Base-by-base conservation (phyloP, 1,140 invertebrate species). In the Chironomus striatipennis region DNA sequence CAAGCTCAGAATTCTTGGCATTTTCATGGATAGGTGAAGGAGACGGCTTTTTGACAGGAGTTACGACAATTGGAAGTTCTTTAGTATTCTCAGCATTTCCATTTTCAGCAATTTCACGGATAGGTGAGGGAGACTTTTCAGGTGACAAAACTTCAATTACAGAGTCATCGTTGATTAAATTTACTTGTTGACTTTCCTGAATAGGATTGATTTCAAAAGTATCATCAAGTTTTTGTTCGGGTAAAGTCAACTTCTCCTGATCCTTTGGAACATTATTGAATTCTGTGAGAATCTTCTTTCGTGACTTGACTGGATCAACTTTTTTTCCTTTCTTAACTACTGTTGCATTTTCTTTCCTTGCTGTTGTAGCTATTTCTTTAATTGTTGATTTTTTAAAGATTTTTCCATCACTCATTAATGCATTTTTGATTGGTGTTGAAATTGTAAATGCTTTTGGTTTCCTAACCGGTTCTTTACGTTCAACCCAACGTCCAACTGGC, bases 361-460 rank as follows among this genome's bases (percentile, higher is more conserved):
- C 65, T 18, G 65, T 70, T 20, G 17, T 70, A 0, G 17, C 47
- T 12, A 57, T 57, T 5, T 21, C 8, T 21, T 70, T 70, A 1
- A 70, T 70, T 18, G 20, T 21, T 5, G 65, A 70, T 12, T 70
- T 70, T 12, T 70, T 70, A 9, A 70, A 20, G 20, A 70, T 21
- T 21, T 70, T 70, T 1, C 18, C 65, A 70, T 57, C 47, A n/a
- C 9, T 70, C 20, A 70, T 21, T 6, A 70, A 12, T 1, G 65
- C 65, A 6, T 70, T 70, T 20, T 17, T 6, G 18, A 70, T 21
- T 70, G 65, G 65, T 1, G 65, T 57, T 7, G 12, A n/a, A n/a
- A 57, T 70, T 1, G 9, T 17, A 20, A 70, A 70, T 18, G 65
- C 65, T 20, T 70, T 70, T 70, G 65, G 65, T 70, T 70, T 70